Percentiles rank a stretch among this genome's conserved stretches.
Evolutionary conservation across 2,113 vertebrate species (phyloP).

Genomic region (Macroglossus sobrinus): DNA sequence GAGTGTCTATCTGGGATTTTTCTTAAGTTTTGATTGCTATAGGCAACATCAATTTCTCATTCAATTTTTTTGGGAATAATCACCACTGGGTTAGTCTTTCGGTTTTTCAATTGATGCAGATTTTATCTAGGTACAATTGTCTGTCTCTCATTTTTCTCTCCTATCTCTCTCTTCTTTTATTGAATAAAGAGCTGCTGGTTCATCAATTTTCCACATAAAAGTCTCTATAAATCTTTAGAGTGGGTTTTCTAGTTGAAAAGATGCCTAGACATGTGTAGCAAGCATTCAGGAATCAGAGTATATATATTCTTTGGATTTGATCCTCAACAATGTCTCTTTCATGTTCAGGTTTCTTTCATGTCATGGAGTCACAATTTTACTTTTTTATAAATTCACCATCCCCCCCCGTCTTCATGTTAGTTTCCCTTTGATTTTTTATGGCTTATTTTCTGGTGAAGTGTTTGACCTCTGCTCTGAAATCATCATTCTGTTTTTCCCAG

Average conservation of each 20-base stretch:
- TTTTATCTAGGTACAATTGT: background rate
- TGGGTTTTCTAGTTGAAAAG: slow-evolving; percentile 59
- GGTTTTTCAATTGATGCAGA: background rate
- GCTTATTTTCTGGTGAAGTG: background rate
- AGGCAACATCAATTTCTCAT: background rate
- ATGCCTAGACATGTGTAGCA: slow-evolving; percentile 41
- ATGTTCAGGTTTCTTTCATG: background rate
- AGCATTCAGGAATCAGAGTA: slow-evolving; percentile 40
- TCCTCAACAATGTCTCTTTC: background rate
- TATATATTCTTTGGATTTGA: background rate
- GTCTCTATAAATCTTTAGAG: slow-evolving; percentile 51
- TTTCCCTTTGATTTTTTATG: slow-evolving; percentile 4
- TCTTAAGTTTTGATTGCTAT: background rate
- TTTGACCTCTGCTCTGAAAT: slow-evolving; percentile 44
- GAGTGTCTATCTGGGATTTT: background rate
- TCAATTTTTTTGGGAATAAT: background rate
- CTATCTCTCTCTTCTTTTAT: slow-evolving; percentile 15
- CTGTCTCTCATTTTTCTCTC: background rate
- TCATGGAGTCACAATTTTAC: background rate
- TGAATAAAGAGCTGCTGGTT: background rate
- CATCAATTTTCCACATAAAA: slow-evolving; percentile 67
- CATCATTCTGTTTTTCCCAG: background rate
- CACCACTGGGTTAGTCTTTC: background rate
- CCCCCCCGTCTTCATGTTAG: background rate
- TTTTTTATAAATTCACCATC: background rate